Base-by-base conservation (phyloP, 2,888 invertebrate species). In the Cistogaster globosa region DNA sequence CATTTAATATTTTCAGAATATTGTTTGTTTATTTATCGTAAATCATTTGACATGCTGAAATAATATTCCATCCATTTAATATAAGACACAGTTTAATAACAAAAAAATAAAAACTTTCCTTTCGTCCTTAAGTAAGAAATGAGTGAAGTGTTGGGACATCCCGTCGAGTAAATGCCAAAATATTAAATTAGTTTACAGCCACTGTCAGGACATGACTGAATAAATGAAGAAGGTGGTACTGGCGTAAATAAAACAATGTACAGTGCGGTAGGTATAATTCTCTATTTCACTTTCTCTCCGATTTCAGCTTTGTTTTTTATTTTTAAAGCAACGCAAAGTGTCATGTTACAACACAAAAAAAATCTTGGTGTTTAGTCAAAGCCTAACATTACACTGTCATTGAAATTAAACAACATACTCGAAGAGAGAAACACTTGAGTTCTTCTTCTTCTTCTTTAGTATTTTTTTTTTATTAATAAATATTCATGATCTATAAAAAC, bases 1-100 rank as follows among this genome's bases (percentile, higher is more conserved):
- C 26, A 5, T 45, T 12, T 42, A 42, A 12, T 12, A 42, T 42
- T 0, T 12, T 12, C 12, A 7, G 8, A 26, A 26, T 26, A 42
- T 32, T 60, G 45, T 88, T 89, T 89, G 89, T 89, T 89, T 89
- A 87, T 88, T 88, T 87, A 87, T 82, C 87, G 76, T 87, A 87
- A 87, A 87, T 88, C 89, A 88, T 89, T 88, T 88, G 88, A 87
- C 87, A 88, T 84, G 71, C 86, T 82, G 85, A 85, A 86, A 87
- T 77, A 83, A 83, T 83, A 83, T 77, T 77, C 38, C 55, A 51
- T 32, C 18, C 67, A 72, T 62, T 62, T 6, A 42, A 42, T 42
- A 42, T 42, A 4, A 42, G 42, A 42, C 42, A 42, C 42, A 7
- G 42, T 12, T 42, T 12, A 12, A 7, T 55, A n/a, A n/a, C n/a